Percentiles rank a stretch among this genome's conserved stretches.
These are phyloP conservation scores for Cydia strobilella DNA, from an alignment of 1,140 invertebrate species.

Conservation along the genomic window DNA sequence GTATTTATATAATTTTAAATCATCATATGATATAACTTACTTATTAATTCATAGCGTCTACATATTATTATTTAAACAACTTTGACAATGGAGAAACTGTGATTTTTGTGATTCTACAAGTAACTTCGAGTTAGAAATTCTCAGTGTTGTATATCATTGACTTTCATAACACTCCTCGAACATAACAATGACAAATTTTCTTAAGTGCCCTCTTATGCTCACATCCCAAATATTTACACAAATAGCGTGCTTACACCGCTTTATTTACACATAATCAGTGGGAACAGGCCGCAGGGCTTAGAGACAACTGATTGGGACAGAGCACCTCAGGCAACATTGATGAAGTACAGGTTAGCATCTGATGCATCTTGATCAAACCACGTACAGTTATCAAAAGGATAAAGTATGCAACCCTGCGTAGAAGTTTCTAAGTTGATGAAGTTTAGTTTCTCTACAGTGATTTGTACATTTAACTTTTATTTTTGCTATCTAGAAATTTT, in stretches of 20 bases:
- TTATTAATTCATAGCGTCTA: too few relatives aligned
- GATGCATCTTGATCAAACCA: background rate
- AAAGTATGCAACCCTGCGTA: background rate
- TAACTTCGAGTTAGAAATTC: background rate
- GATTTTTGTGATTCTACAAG: background rate
- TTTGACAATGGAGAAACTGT: background rate
- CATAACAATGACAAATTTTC: constrained; percentile 58
- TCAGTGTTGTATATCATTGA: constrained; percentile 13
- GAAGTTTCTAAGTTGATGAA: too few relatives aligned
- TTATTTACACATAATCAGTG: constrained; percentile 64
- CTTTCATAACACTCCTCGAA: constrained; percentile 42
- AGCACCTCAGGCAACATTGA: constrained; percentile 12
- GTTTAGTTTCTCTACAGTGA: too few relatives aligned
- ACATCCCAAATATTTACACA: constrained; percentile 64
- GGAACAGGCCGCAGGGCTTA: constrained; percentile 43
- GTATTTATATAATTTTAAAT: too few relatives aligned
- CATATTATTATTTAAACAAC: background rate
- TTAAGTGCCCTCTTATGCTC: constrained; percentile 70
- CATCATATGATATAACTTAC: too few relatives aligned
- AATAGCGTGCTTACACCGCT: constrained; percentile 45
- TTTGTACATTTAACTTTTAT: too few relatives aligned
- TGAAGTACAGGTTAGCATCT: background rate
- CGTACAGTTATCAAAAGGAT: background rate
- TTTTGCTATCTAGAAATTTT: background rate
- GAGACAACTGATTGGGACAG: constrained; percentile 34